Evolutionary conservation across 2,113 vertebrate genomes (phyloP).

Genomic region (Pholis gunnellus): DNA sequence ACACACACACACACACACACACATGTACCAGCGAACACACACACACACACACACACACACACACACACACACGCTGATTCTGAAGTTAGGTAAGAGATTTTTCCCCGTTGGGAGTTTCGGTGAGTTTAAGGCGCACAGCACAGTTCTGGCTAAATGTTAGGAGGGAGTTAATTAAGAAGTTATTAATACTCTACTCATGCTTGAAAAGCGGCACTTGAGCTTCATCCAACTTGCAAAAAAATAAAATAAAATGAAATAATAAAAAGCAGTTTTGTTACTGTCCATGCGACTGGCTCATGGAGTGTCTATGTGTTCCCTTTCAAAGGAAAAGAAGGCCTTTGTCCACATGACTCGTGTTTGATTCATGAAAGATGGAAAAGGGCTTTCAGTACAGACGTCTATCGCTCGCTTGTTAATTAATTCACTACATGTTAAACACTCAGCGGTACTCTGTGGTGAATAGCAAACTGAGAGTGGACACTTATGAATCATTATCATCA

Average conservation of each 20-base stretch:
- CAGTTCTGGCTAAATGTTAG: constrained; percentile 43
- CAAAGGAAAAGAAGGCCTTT: constrained; percentile 16
- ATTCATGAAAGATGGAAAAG: constrained; percentile 30
- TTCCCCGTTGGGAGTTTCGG: constrained; percentile 38
- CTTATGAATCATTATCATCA: constrained; percentile 4
- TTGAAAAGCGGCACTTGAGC: constrained; percentile 28
- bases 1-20: constrained; percentile 49
- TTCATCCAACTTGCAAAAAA: constrained; percentile 27
- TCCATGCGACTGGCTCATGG: constrained; percentile 28
- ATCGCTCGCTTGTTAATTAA: background rate
- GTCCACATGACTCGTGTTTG: background rate
- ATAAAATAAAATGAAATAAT: background rate
- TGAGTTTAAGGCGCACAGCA: constrained; percentile 31
- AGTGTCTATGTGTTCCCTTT: constrained; percentile 12
- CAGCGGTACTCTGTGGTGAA: background rate
- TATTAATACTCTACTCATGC: constrained; percentile 59
- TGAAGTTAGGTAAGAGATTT: constrained; percentile 22
- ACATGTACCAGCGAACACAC: no score
- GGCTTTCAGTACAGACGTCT: background rate
- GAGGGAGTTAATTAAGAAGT: constrained; percentile 41
- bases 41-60: constrained; percentile 45
- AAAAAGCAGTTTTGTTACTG: constrained; percentile 15
- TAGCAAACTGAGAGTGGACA: background rate
- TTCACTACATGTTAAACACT: background rate
- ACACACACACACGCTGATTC: constrained; percentile 27